Percentiles rank a stretch among this genome's conserved stretches.
These are phyloP conservation scores for Phodopus roborovskii DNA, from an alignment of 2,113 vertebrate genomes.

Conservation along the genomic window DNA sequence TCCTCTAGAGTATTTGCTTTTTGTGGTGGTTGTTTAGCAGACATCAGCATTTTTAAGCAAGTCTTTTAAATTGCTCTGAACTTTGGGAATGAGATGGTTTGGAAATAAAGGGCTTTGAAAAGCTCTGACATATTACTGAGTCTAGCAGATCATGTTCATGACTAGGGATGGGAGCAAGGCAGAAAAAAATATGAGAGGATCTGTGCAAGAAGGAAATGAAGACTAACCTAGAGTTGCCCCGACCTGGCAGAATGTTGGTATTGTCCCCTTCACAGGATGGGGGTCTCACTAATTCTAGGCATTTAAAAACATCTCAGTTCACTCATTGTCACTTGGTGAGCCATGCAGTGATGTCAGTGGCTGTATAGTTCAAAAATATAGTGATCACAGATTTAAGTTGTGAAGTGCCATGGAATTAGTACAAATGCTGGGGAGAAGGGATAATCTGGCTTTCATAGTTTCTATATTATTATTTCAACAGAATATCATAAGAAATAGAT, in stretches of 20 bases:
- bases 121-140: background rate
- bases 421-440: background rate
- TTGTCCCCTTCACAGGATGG: background rate
- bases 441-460: background rate
- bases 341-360: constrained; percentile 1
- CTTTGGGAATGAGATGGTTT: background rate
- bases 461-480: background rate
- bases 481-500: background rate
- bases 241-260: background rate
- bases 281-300: background rate
- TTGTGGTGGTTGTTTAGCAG: background rate
- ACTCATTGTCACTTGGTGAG: background rate
- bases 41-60: background rate
- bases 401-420: constrained; percentile 8
- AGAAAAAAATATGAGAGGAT: background rate
- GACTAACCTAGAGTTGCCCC: background rate
- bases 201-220: background rate
- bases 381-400: background rate
- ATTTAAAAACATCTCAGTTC: constrained; percentile 3
- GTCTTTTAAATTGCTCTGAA: constrained; percentile 21
- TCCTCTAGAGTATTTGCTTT: background rate
- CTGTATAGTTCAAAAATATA: background rate
- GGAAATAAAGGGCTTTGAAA: background rate
- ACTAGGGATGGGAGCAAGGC: background rate
- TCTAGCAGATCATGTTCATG: background rate